Evolutionary conservation across 1,140 invertebrate species (phyloP).

Genomic region (Linepithema humile): DNA sequence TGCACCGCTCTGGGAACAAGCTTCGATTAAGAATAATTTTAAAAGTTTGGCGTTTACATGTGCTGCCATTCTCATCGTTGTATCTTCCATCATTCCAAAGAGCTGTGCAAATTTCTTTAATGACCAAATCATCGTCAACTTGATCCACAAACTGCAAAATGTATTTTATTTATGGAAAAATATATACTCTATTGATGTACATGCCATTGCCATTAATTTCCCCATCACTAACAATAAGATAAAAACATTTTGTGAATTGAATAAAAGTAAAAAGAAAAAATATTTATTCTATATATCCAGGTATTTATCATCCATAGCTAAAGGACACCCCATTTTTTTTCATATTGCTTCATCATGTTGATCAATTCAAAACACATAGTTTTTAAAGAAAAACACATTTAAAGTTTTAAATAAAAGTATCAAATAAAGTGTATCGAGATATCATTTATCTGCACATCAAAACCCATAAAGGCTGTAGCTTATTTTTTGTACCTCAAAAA

Average conservation of each 20-base stretch:
- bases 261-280: no score
- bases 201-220: neutral
- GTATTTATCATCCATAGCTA: no score
- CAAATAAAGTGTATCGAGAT: no score
- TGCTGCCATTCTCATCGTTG: constrained; percentile 7
- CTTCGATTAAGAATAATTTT: neutral
- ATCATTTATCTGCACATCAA: no score
- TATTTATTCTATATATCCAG: no score
- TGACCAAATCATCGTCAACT: constrained; percentile 32
- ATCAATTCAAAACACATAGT: no score
- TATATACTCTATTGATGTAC: constrained; percentile 49
- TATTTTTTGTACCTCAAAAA: no score
- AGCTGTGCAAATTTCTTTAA: neutral
- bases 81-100: constrained; percentile 47
- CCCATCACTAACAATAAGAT: neutral
- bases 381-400: no score
- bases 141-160: constrained; percentile 5
- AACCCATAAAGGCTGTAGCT: no score
- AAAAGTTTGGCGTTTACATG: neutral
- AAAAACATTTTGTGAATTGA: neutral
- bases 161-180: constrained; percentile 44
- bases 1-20: neutral
- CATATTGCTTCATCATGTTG: no score
- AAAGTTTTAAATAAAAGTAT: no score
- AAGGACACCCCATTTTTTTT: no score